phyloP scores from a whole-genome alignment of 2,113 vertebrate species.

The Dasypus novemcinctus region DNA sequence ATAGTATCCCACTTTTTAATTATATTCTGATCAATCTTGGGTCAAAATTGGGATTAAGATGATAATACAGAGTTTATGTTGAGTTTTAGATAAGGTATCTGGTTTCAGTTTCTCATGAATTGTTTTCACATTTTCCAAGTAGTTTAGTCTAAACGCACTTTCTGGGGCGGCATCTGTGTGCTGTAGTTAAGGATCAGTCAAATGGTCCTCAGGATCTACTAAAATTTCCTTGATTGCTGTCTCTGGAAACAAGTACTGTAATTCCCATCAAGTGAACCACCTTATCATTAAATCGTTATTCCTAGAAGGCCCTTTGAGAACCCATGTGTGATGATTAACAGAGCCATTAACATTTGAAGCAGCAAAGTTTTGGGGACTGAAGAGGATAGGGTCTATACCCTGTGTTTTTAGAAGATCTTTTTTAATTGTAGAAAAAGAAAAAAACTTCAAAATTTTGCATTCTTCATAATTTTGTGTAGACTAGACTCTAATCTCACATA shows the following conservation, averaged over 20 bases:
- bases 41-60: slow-evolving; percentile 33
- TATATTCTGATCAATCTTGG: slow-evolving; percentile 25
- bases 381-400: background rate
- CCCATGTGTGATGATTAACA: slow-evolving; percentile 1
- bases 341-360: slow-evolving; percentile 60
- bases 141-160: slow-evolving; percentile 7
- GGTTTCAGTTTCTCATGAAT: slow-evolving; percentile 23
- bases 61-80: background rate
- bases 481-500: background rate
- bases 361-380: background rate
- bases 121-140: slow-evolving; percentile 44
- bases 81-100: slow-evolving; percentile 8
- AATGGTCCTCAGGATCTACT: background rate
- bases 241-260: slow-evolving; percentile 34
- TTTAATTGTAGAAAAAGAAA: slow-evolving; percentile 7
- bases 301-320: slow-evolving; percentile 26
- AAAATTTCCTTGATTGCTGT: background rate
- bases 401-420: background rate
- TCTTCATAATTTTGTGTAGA: slow-evolving; percentile 1
- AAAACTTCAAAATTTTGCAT: too few relatives aligned
- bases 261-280: slow-evolving; percentile 14
- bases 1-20: background rate
- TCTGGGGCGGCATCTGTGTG: background rate
- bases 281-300: slow-evolving; percentile 49
- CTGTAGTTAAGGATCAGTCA: background rate